phyloP scores from a whole-genome alignment of 2,888 invertebrate species.

The Punctoribates punctum region DNA sequence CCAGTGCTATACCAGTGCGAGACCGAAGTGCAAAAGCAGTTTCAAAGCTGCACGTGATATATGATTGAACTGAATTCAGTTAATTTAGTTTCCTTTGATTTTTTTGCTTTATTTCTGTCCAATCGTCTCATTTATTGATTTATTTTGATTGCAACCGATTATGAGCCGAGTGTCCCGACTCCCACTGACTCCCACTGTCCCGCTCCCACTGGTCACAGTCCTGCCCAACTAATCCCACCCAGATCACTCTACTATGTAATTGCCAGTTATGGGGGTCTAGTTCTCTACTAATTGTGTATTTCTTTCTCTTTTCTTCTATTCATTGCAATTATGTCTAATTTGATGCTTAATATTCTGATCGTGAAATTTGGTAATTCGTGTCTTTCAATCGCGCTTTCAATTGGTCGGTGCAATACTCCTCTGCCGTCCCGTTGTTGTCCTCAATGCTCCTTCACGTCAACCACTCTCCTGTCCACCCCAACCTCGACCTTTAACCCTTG shows the following conservation, averaged over 20 bases:
- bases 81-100: slow-evolving; percentile 17
- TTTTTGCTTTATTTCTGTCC: slow-evolving; percentile 15
- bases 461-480: too few relatives aligned
- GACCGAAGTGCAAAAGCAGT: slow-evolving; percentile 19
- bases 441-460: slow-evolving; percentile 3
- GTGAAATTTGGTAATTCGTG: slow-evolving; percentile 21
- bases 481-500: slow-evolving; percentile 25
- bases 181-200: background rate
- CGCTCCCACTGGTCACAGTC: background rate
- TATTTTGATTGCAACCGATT: background rate
- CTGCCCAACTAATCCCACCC: background rate
- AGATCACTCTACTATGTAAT: background rate
- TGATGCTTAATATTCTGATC: slow-evolving; percentile 21
- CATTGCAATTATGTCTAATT: slow-evolving; percentile 24
- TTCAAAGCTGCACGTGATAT: slow-evolving; percentile 31
- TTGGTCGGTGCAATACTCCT: slow-evolving; percentile 23
- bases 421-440: slow-evolving; percentile 16
- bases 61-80: background rate
- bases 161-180: background rate
- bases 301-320: slow-evolving; percentile 36
- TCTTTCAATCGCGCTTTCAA: slow-evolving; percentile 21
- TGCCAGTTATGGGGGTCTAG: slow-evolving; percentile 34
- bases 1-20: background rate
- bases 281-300: slow-evolving; percentile 32
- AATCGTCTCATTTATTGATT: background rate